Evolutionary conservation across 2,797 vertebrate genomes (phyloP).

Genomic region (Emydoidea blandingii): DNA sequence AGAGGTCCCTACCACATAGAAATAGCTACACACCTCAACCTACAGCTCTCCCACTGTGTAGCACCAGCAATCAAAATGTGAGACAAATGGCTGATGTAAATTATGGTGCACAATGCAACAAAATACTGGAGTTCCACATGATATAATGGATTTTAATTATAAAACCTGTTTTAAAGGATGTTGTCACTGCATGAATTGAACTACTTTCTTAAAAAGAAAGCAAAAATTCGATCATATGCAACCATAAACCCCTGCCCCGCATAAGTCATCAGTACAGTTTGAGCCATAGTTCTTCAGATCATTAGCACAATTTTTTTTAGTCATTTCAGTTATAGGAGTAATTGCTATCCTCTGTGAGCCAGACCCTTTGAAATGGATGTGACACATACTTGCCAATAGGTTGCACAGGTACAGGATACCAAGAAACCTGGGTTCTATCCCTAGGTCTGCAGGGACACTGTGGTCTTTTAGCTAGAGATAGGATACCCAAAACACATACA

Average conservation of each 20-base stretch:
- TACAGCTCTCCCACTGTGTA: background rate
- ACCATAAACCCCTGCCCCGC: background rate
- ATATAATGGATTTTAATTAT: background rate
- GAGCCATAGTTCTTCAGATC: background rate
- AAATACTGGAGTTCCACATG: no score
- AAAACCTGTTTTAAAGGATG: background rate
- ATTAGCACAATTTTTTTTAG: background rate
- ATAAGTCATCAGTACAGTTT: background rate
- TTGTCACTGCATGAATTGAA: background rate
- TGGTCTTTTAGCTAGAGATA: background rate
- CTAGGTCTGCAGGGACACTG: background rate
- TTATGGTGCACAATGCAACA: background rate
- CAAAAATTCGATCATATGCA: background rate
- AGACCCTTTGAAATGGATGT: background rate
- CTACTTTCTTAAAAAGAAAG: background rate
- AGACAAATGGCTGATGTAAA: background rate
- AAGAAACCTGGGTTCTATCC: background rate
- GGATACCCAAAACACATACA: background rate
- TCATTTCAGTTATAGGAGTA: background rate
- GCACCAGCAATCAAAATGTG: background rate
- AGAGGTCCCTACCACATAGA: background rate
- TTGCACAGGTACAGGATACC: background rate
- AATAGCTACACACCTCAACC: background rate
- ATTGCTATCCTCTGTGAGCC: background rate
- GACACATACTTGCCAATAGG: background rate